Evolutionary conservation across 2,113 vertebrate genomes (phyloP), one percentile per base, ranked within the genome.

Genomic region (Puffinus mauretanicus): DNA sequence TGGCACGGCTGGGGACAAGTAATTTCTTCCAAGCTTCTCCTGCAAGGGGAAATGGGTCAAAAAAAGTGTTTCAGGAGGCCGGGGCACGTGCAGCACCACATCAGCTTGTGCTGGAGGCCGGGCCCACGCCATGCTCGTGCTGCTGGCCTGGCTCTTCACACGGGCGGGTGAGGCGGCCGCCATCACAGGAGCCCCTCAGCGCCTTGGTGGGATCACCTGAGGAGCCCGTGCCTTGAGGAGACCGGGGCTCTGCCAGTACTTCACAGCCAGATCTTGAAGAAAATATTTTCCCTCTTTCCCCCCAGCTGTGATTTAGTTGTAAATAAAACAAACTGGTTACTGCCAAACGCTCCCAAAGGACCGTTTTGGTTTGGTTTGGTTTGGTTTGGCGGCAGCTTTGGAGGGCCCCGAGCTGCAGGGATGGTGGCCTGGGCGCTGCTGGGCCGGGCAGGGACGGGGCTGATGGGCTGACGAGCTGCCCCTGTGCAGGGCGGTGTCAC

Each of bases 151-250:
- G 42, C 4, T 7, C 13, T 51, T 47, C 30, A 34, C 13, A 4
- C 1, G 3, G 26, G 32, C 0, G 0, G 32, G 38, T 6, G 52
- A 47, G 60, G 57, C 0, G 4, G 51, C 44, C 2, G 2, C 65
- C 51, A 27, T 24, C 7, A 16, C 32, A 62, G 71, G 7, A 65
- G 40, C 26, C 62, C n/a, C n/a, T 34, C 32, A 42, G 36, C 0
- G 0, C 49, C 42, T 57, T n/a, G 20, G 46, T 2, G 1, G 57
- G 13, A 20, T 54, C 29, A 54, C 21, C 54, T 6, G 13, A 34
- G 32, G 54, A 80, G 20, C 47, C 26, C 2, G 0, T 29, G 22
- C 46, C 42, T 62, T 2, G 0, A 80, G 67, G 22, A 38, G 20
- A 57, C 0, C 2, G 13, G 13, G 14, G 19, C 13, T 64, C 32